Evolutionary conservation across 2,113 vertebrate genomes (phyloP), one percentile per base, ranked within the genome.

Genomic region (Micronycteris hirsuta): DNA sequence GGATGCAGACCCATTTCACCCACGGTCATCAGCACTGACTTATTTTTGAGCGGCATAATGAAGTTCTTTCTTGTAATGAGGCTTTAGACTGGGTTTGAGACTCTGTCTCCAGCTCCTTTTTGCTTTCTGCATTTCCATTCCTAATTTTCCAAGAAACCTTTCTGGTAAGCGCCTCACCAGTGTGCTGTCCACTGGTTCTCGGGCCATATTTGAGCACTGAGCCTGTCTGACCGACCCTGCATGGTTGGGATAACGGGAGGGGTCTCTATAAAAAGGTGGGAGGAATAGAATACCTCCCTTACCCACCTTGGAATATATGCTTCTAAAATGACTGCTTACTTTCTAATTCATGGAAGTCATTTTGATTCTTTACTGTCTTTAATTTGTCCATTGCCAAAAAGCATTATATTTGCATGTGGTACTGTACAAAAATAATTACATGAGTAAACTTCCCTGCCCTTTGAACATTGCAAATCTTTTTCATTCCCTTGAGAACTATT

Each of bases 321-420:
- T 86, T 95, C 24, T 63, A 20, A 90, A 83, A 47, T 95, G 63
- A 86, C 92, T 93, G 73, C 26, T 85, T 22, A 70, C 83, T 86
- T 78, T 78, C 85, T 86, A 36, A 86, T 86, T 95, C 41, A 24
- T 70, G 47, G 65, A 87, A 85, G 33, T 96, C 67, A 52, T 93
- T 94, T 91, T 85, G 74, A 78, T 93, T 86, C 41, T 97, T n/a
- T 20, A 43, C 31, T 93, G 96, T 70, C 58, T 80, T 91, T 71
- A 80, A 67, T 19, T 94, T 95, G 54, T 86, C 86, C 36, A 45
- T 86, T 80, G 31, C 49, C 54, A 83, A 88, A 93, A 45, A 92
- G 31, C 83, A 67, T 94, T 95, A n/a, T 96, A 90, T 94, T 88
- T 97, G 96, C 96, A 97, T 96, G 95, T 97, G 77, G n/a, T 88